Conservation (phyloP, 2,888 invertebrate genomes). For the Conus canariensis region DNA sequence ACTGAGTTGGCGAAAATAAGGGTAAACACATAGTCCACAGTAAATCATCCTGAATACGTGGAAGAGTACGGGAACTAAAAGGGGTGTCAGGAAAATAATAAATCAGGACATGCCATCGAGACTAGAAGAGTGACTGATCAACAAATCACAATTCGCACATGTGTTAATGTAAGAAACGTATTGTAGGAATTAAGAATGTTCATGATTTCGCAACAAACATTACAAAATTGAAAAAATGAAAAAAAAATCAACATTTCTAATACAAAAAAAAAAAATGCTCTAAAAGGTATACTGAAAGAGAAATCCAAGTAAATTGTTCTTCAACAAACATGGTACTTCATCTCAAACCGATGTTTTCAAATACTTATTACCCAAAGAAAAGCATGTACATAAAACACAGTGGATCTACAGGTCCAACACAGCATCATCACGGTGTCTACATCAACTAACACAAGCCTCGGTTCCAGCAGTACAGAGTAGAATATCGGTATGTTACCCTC, state of each 20-base stretch:
- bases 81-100: no score
- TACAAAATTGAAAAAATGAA: not conserved
- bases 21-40: not conserved
- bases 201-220: not conserved
- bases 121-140: no score
- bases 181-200: not conserved
- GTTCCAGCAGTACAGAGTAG: conserved; percentile 17
- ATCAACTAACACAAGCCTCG: conserved; percentile 1
- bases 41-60: no score
- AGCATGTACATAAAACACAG: not conserved
- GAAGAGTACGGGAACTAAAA: no score
- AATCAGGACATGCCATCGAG: no score
- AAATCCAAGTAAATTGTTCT: not conserved
- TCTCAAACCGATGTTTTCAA: not conserved
- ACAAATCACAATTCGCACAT: no score
- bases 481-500: not conserved
- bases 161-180: not conserved
- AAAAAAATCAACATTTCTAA: not conserved
- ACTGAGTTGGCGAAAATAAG: no score
- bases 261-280: not conserved
- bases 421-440: not conserved
- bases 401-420: not conserved
- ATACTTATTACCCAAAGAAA: not conserved
- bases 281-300: not conserved
- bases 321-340: conserved; percentile 15